phyloP scores from a whole-genome alignment of 2,113 vertebrate genomes.

The Speoplatyrhinus poulsoni region DNA sequence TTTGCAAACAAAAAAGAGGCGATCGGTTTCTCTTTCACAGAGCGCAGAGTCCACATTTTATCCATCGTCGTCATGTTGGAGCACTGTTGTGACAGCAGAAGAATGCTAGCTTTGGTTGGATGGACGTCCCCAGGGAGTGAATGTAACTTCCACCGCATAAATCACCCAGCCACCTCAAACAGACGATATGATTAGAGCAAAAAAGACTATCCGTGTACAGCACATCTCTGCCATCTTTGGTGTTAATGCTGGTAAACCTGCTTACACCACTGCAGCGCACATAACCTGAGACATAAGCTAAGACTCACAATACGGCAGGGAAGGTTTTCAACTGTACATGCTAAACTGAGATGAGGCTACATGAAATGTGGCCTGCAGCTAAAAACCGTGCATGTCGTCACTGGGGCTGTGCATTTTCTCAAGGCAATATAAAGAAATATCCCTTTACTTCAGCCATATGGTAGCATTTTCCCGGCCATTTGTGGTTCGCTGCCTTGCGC shows the following conservation, averaged over 20 bases:
- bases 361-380: conserved; percentile 35
- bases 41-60: conserved; percentile 31
- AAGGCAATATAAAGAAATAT: conserved; percentile 53
- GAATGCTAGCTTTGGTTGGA: conserved; percentile 45
- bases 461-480: conserved; percentile 69
- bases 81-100: conserved; percentile 49
- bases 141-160: conserved; percentile 59
- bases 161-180: conserved; percentile 62
- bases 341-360: conserved; percentile 4
- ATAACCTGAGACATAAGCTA: conserved; percentile 3
- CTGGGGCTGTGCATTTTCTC: conserved; percentile 42
- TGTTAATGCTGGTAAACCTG: conserved; percentile 24
- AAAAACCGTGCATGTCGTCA: conserved; percentile 35
- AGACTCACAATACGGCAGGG: conserved; percentile 5
- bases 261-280: conserved; percentile 3
- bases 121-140: conserved; percentile 43
- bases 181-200: conserved; percentile 62
- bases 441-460: conserved; percentile 71
- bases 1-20: conserved; percentile 32
- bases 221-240: conserved; percentile 4
- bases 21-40: conserved; percentile 32
- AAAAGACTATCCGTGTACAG: conserved; percentile 35
- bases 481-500: conserved; percentile 66
- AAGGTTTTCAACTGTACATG: conserved; percentile 11
- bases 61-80: conserved; percentile 33